Evolutionary conservation across 2,888 invertebrate genomes (phyloP), one percentile per base, ranked within the genome.

Genomic region (Strigamia transsilvanica): DNA sequence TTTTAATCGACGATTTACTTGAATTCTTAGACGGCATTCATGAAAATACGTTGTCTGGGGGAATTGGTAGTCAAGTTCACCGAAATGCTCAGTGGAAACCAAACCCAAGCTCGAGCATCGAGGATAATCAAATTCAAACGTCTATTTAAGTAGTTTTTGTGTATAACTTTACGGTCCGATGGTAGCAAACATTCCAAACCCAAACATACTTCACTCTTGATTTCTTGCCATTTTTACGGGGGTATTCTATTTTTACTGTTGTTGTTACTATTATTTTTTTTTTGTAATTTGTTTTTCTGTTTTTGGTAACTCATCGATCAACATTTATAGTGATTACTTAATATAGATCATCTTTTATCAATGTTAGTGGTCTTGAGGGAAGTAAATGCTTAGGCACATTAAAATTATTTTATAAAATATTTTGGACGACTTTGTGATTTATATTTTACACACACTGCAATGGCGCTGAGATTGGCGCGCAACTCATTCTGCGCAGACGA

Each of bases 161-260:
- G 46, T n/a, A n/a, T 15, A 9, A 56, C n/a, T 56, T 56, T 18
- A 9, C 6, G 18, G 56, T 56, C n/a, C n/a, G 18, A n/a, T 56
- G n/a, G 56, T 9, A 18, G 15, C 9, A 56, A 56, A 56, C 56
- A 56, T 56, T 56, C 56, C 56, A 56, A 56, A 56, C 21, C 18
- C 9, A 18, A 56, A 38, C 38, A 38, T 38, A 2, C 38, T 18
- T n/a, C 56, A 56, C 18, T 18, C n/a, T 56, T 46, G 46, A 46
- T 18, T 56, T 56, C 56, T 56, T 56, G 56, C 56, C 56, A 56
- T 56, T 56, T 56, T 56, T 18, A 56, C 18, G 18, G 56, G 56
- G 21, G 15, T 9, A 18, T 13, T 56, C 56, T 21, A 18, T 56
- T 56, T 56, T 56, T 18, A 56, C n/a, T 56, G 18, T 56, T 56